Percentiles rank a stretch among this genome's conserved stretches.
These are phyloP conservation scores for Dastarcus helophoroides DNA, from an alignment of 2,888 invertebrate genomes.

Conservation along the genomic window DNA sequence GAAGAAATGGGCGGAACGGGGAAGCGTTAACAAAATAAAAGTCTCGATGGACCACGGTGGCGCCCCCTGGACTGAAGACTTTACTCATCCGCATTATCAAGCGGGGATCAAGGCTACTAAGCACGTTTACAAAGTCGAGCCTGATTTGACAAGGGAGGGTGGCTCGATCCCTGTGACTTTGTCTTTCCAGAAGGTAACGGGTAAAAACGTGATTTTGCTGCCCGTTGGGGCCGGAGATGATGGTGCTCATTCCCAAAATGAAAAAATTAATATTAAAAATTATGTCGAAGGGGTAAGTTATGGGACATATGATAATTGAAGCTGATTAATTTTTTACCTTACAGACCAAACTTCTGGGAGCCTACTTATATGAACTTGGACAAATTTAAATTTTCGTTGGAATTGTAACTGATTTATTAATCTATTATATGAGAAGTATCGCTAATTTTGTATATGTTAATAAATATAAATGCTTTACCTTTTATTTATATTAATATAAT, in stretches of 20 bases:
- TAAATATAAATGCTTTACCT: too few relatives aligned
- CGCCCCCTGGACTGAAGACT: slow-evolving; percentile 87
- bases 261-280: slow-evolving; percentile 86
- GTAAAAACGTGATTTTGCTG: slow-evolving; percentile 85
- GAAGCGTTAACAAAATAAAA: slow-evolving; percentile 78
- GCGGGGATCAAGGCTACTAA: slow-evolving; percentile 76
- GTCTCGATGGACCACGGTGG: slow-evolving; percentile 48
- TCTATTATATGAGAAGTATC: too few relatives aligned
- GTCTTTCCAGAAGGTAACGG: slow-evolving; percentile 83
- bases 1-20: slow-evolving; percentile 64
- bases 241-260: slow-evolving; percentile 98
- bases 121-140: slow-evolving; percentile 78
- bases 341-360: slow-evolving; percentile 76
- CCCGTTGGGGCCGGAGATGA: slow-evolving; percentile 95
- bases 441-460: too few relatives aligned
- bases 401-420: too few relatives aligned
- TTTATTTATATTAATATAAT: too few relatives aligned
- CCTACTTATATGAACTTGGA: slow-evolving; percentile 72
- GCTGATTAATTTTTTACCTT: too few relatives aligned
- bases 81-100: slow-evolving; percentile 81
- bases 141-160: slow-evolving; percentile 93
- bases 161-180: slow-evolving; percentile 96
- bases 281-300: slow-evolving; percentile 82
- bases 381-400: too few relatives aligned
- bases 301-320: too few relatives aligned